Evolutionary conservation across 2,113 vertebrate genomes (phyloP).

Genomic region (Petroica traversi): DNA sequence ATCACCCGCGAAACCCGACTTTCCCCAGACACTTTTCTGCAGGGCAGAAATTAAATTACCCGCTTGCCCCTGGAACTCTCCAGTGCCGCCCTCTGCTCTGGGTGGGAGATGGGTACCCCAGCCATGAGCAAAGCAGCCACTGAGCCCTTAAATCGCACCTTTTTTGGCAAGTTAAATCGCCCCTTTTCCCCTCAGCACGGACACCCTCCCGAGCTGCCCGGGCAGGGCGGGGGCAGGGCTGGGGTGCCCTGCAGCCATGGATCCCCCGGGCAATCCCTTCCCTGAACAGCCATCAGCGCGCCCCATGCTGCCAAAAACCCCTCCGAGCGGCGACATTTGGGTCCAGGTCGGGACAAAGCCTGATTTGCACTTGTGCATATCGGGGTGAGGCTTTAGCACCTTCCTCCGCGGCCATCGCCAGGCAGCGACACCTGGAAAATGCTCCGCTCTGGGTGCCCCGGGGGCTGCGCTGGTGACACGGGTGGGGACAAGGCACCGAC

Average conservation of each 20-base stretch:
- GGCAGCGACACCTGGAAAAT: fast-evolving
- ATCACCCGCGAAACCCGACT: background rate
- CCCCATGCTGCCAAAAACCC: background rate
- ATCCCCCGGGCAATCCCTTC: background rate
- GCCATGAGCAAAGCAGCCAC: background rate
- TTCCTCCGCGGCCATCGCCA: background rate
- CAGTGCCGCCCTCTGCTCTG: background rate
- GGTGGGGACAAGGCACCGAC: background rate
- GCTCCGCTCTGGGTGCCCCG: background rate
- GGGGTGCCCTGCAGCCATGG: background rate
- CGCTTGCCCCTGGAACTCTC: background rate
- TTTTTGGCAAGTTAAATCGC: background rate
- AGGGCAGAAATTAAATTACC: background rate
- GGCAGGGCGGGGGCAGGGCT: background rate
- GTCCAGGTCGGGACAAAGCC: background rate
- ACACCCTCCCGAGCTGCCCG: background rate
- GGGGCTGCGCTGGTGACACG: background rate
- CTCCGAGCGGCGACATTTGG: background rate
- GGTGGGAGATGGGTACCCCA: background rate
- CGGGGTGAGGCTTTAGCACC: background rate
- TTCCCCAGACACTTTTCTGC: background rate
- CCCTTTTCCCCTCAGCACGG: background rate
- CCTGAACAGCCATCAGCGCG: background rate
- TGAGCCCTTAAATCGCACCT: fast-evolving
- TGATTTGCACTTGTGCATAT: background rate